These are phyloP conservation scores for Deroptyus accipitrinus DNA, from an alignment of 2,113 vertebrate genomes.

Conservation along the genomic window DNA sequence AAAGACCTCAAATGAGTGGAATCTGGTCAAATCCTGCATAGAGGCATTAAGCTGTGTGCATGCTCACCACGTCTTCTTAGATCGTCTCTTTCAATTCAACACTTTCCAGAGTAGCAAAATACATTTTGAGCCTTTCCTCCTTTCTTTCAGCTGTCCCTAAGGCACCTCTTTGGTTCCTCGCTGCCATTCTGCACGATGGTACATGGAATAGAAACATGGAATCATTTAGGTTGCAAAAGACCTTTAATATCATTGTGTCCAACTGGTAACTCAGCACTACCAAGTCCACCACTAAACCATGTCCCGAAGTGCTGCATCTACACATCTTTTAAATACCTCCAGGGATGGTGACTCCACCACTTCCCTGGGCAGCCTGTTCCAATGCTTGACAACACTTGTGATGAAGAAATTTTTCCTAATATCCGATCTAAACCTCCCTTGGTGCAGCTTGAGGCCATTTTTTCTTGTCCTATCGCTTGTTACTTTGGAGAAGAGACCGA, in stretches of 20 bases:
- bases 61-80: rapidly evolving
- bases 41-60: neutral
- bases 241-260: neutral
- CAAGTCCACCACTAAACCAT: neutral
- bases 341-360: neutral
- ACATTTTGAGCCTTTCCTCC: neutral
- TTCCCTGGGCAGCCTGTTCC: neutral
- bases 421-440: neutral
- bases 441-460: neutral
- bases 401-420: neutral
- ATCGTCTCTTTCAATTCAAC: neutral
- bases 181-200: neutral
- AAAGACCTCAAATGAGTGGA: neutral
- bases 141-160: neutral
- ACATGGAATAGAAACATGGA: neutral
- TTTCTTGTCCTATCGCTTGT: neutral
- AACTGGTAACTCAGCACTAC: neutral
- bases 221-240: neutral
- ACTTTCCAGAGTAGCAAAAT: neutral
- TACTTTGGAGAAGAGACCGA: neutral
- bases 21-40: neutral
- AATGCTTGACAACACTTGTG: neutral
- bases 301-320: neutral
- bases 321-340: neutral
- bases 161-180: neutral